These are phyloP conservation scores for Palloptera scutellata DNA, from an alignment of 2,888 invertebrate genomes.

Conservation along the genomic window DNA sequence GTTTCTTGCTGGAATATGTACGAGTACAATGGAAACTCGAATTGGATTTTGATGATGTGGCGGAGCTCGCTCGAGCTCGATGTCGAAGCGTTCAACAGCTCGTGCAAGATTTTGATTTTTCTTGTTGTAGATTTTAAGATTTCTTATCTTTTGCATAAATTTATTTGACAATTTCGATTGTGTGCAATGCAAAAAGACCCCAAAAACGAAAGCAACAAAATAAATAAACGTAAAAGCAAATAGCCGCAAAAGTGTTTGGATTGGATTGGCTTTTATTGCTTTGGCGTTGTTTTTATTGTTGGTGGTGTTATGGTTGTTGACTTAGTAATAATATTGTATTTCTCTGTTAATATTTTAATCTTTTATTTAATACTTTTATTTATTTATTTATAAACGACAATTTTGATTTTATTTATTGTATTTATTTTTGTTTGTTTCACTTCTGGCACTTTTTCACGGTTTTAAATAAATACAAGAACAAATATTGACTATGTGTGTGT, in stretches of 20 bases:
- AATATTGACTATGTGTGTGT: not conserved
- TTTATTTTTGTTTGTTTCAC: constrained; percentile 6
- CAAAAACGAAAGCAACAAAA: not conserved
- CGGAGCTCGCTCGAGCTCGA: too few species aligned
- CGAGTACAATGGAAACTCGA: too few species aligned
- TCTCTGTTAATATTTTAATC: constrained; percentile 7
- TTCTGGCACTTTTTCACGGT: not conserved
- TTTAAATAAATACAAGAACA: not conserved
- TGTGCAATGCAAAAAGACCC: not conserved
- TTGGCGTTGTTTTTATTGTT: too few species aligned
- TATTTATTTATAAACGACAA: constrained; percentile 1
- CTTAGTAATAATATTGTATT: not conserved
- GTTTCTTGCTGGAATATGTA: too few species aligned
- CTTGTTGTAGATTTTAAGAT: constrained; percentile 20
- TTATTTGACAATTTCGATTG: constrained; percentile 49
- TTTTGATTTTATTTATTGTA: constrained; percentile 6
- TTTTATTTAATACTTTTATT: constrained; percentile 4
- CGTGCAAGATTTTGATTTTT: too few species aligned
- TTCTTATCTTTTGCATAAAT: constrained; percentile 52
- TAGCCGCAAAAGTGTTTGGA: not conserved
- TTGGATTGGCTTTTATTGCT: too few species aligned
- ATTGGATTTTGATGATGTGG: too few species aligned
- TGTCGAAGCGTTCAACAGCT: too few species aligned
- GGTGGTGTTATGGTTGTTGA: not conserved
- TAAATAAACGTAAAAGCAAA: not conserved